These are phyloP conservation scores for Planococcus citri DNA, from an alignment of 1,140 invertebrate species.

Conservation along the genomic window DNA sequence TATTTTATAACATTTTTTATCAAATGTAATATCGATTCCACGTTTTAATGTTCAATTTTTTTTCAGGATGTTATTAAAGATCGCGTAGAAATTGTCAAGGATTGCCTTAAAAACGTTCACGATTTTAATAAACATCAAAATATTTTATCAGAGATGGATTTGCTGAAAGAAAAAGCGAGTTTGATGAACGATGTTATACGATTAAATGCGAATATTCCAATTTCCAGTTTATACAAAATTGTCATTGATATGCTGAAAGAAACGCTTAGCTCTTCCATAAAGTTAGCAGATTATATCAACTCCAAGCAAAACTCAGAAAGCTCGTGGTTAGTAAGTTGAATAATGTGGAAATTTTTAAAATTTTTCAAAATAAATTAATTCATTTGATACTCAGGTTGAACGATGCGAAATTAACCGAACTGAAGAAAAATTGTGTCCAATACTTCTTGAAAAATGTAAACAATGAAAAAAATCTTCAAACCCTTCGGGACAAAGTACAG, in stretches of 20 bases:
- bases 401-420: background rate
- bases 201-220: background rate
- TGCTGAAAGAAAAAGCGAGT: background rate
- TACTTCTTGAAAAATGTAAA: background rate
- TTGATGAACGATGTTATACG: background rate
- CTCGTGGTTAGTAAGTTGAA: background rate
- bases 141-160: background rate
- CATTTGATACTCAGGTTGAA: background rate
- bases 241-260: slow-evolving; percentile 5
- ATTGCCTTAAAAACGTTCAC: background rate
- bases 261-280: background rate
- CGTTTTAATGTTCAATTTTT: background rate
- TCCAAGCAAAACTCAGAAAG: background rate
- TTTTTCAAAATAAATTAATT: background rate
- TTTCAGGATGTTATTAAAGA: background rate
- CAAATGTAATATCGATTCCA: background rate
- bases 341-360: background rate
- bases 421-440: background rate
- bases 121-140: background rate
- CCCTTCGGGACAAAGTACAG: background rate
- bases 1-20: background rate
- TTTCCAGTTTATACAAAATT: background rate
- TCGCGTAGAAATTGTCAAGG: background rate
- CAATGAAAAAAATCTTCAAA: background rate
- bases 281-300: background rate